Base-by-base conservation (phyloP, 2,113 vertebrate species). In the Podarcis muralis region DNA sequence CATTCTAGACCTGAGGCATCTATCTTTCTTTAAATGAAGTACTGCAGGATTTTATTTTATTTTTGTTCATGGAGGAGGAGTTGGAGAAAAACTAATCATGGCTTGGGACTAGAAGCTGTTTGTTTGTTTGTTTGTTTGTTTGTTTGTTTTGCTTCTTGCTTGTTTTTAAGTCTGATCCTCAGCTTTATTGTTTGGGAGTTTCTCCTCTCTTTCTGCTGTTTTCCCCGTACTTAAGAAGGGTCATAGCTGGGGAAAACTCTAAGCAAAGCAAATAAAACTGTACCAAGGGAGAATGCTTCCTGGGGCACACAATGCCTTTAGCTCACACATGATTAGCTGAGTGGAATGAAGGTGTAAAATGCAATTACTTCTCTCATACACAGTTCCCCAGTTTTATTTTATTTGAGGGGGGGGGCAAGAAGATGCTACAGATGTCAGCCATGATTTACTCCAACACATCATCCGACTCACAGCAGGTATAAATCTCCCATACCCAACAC, bases 341-440 rank as follows among this genome's bases (percentile, higher is more conserved):
- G 95, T 93, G 96, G 95, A 95, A 97, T 96, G 95, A 90, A 97
- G 95, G 95, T 94, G 97, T 97, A 96, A 97, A 97, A 94, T 83
- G 94, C 95, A 96, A 96, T 89, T 93, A 93, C 94, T 96, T 96
- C 95, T 95, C 93, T 93, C 23, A 0, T 74, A 91, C 83, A 92
- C 84, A 32, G 75, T 37, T 27, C 22, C 71, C 76, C 81, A 88
- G 23, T 40, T 92, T 91, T 87, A 84, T 80, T 83, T 40, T 35
- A 27, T 37, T 6, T 6, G 18, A 22, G 9, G 37, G n/a, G 82
- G 82, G 77, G 89, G 11, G n/a, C 71, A 93, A 82, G 89, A 95
- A 94, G 95, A 93, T 92, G 94, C 96, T 96, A 92, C 95, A 96
- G 96, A 93, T 0, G 82, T 95, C 96, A 97, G 93, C 94, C 95